Evolutionary conservation across 64 coral and sea anemone genomes (phyloP).

Genomic region (Dendrophyllia cribrosa): DNA sequence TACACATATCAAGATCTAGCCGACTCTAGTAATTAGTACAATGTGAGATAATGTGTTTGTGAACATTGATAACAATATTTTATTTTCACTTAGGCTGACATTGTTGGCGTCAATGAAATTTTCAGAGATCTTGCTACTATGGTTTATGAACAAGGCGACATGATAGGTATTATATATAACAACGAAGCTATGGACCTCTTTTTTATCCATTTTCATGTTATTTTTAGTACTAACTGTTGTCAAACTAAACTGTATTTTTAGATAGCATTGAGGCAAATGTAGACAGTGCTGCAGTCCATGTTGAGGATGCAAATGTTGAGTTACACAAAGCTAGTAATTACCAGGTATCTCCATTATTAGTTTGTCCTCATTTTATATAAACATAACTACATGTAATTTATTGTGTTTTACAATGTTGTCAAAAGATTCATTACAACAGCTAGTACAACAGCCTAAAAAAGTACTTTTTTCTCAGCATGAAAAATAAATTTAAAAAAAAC

Average conservation of each 20-base stretch:
- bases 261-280: conserved; percentile 93
- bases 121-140: conserved; percentile 96
- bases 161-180: conserved; percentile 72
- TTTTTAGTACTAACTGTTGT: not conserved
- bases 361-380: not conserved
- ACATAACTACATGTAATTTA: not conserved
- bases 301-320: conserved; percentile 74
- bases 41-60: not conserved
- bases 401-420: too few relatives aligned
- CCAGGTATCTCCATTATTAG: conserved; percentile 44
- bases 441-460: too few relatives aligned
- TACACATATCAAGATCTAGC: too few relatives aligned
- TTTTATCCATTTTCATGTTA: not conserved
- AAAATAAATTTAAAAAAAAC: too few relatives aligned
- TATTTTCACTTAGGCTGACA: conserved; percentile 68
- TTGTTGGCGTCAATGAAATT: conserved; percentile 98
- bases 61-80: not conserved
- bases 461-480: too few relatives aligned
- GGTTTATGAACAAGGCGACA: conserved; percentile 97
- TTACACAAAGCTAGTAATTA: conserved; percentile 78
- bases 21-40: not conserved
- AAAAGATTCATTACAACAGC: too few relatives aligned
- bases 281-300: conserved; percentile 67
- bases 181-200: not conserved
- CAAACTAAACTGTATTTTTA: not conserved